These are phyloP conservation scores for Hyppa rectilinea DNA, from an alignment of 2,888 invertebrate species.

Conservation along the genomic window DNA sequence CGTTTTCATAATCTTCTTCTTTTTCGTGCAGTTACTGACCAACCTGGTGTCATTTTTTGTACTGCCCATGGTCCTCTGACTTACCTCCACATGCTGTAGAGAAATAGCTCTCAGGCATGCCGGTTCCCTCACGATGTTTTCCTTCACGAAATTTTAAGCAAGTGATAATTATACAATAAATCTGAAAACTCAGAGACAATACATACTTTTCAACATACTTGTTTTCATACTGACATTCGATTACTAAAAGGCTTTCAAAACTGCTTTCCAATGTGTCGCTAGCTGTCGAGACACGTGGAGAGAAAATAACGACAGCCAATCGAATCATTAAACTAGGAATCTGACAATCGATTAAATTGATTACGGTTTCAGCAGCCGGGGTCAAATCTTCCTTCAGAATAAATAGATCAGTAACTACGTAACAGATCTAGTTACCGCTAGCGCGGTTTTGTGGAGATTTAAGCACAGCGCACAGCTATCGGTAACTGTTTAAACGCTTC, in stretches of 20 bases:
- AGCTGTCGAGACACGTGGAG: not conserved
- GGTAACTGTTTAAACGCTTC: constrained; percentile 45
- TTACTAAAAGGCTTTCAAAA: not conserved
- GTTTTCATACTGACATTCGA: not conserved
- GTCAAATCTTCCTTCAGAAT: constrained; percentile 9
- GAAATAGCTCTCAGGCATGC: too few species aligned
- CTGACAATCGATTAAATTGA: not conserved
- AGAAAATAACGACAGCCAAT: not conserved
- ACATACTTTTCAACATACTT: too few species aligned
- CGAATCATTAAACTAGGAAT: not conserved
- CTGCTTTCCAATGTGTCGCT: not conserved
- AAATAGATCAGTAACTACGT: constrained; percentile 28
- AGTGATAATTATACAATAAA: too few species aligned
- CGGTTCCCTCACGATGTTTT: too few species aligned
- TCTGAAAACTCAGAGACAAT: too few species aligned
- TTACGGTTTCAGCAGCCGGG: not conserved
- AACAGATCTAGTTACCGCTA: constrained; percentile 27
- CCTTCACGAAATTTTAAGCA: too few species aligned
- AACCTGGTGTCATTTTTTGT: too few species aligned
- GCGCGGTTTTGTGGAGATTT: constrained; percentile 39
- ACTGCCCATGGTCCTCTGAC: too few species aligned
- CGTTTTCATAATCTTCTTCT: not conserved
- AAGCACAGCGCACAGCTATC: constrained; percentile 35
- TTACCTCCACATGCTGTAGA: too few species aligned
- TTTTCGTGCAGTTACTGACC: too few species aligned